phyloP scores from a whole-genome alignment of 2,797 vertebrate species.

The Micropoecilia bifurca region DNA sequence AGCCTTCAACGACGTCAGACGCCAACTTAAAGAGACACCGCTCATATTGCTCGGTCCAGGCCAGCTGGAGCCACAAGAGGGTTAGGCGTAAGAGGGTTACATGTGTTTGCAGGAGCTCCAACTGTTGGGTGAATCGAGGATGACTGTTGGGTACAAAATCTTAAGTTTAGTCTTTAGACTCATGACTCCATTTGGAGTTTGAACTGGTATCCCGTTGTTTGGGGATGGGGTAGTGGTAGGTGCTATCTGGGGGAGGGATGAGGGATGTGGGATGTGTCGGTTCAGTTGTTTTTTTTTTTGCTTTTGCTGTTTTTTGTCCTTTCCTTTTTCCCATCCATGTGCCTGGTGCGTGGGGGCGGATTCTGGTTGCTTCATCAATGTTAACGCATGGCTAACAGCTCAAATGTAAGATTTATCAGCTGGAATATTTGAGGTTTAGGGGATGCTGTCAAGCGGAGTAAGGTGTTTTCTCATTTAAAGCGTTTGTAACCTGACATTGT shows the following conservation, averaged over 20 bases:
- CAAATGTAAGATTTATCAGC: background rate
- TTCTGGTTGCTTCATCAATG: background rate
- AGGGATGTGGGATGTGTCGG: rapidly evolving
- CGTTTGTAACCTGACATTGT: background rate
- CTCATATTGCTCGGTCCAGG: background rate
- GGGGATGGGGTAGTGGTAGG: background rate
- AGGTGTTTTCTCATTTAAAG: background rate
- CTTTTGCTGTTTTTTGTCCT: background rate
- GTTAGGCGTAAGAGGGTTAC: no score
- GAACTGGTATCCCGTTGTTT: background rate
- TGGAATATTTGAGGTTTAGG: background rate
- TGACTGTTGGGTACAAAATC: background rate
- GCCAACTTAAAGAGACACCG: background rate
- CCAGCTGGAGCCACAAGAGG: no score
- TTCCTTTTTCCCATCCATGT: no score
- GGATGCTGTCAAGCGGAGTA: background rate
- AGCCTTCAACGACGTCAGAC: background rate
- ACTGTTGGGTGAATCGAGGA: background rate
- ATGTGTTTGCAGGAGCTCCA: background rate
- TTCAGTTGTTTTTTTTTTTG: background rate
- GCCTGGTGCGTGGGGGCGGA: background rate
- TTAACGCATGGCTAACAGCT: background rate
- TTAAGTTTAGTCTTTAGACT: background rate
- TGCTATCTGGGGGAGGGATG: background rate
- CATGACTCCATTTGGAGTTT: background rate